Evolutionary conservation across 2,113 vertebrate species (phyloP).

Genomic region (Edolisoma coerulescens): DNA sequence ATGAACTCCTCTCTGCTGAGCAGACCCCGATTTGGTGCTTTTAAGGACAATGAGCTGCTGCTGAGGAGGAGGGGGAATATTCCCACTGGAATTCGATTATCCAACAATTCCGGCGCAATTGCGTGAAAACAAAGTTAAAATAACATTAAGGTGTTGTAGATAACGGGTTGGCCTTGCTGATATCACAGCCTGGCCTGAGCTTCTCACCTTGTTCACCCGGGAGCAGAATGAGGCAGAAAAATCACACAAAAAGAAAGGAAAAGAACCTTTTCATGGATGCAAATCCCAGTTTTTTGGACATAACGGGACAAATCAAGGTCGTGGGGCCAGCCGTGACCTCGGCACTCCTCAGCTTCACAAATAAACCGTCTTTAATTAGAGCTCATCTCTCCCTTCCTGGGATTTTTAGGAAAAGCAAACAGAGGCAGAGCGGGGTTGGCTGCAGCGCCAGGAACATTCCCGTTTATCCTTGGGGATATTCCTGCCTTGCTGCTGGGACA

Average conservation of each 20-base stretch:
- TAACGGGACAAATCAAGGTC: background rate
- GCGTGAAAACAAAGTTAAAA: background rate
- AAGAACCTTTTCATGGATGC: background rate
- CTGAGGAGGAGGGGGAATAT: background rate
- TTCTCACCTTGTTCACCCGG: background rate
- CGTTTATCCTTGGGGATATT: accelerated
- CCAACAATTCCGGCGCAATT: background rate
- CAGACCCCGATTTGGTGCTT: background rate
- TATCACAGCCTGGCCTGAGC: background rate
- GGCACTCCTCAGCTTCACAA: background rate
- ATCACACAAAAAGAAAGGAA: background rate
- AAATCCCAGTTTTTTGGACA: accelerated
- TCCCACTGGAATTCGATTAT: background rate
- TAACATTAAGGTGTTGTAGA: background rate
- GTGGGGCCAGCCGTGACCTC: background rate
- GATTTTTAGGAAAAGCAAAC: background rate
- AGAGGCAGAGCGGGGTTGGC: background rate
- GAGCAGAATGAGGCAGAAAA: background rate
- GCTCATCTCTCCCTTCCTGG: accelerated
- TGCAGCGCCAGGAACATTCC: background rate
- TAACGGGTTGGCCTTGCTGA: background rate
- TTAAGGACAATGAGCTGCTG: background rate
- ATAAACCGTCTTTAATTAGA: background rate
- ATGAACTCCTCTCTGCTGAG: background rate
- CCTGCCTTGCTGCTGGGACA: accelerated